phyloP scores from a whole-genome alignment of 2,113 vertebrate genomes.

The Thamnaconus septentrionalis region DNA sequence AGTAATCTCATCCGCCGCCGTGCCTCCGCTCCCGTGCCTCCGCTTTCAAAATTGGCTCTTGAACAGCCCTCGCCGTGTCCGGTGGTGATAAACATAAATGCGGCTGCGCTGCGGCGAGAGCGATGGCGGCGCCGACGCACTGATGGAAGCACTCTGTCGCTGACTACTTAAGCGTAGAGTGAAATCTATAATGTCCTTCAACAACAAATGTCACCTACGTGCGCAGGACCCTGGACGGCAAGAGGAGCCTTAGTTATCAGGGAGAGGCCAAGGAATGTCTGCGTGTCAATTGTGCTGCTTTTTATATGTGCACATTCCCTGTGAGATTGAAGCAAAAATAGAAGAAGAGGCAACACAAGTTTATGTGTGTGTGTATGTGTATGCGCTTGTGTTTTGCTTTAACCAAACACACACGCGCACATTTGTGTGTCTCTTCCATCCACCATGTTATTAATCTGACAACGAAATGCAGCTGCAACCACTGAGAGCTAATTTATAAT shows the following conservation, averaged over 20 bases:
- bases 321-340: not conserved
- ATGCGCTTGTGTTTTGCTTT: no score
- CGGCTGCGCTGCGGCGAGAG: not conserved
- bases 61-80: not conserved
- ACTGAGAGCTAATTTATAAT: no score
- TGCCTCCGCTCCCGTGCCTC: no score
- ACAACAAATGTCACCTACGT: conserved; percentile 14
- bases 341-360: not conserved
- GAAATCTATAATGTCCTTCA: conserved; percentile 10
- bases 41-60: not conserved
- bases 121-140: not conserved
- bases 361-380: not conserved
- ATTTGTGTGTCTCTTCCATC: no score
- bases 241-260: conserved; percentile 2
- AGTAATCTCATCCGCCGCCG: no score
- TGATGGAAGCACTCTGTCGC: conserved; percentile 7
- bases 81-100: not conserved
- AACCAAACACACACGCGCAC: no score
- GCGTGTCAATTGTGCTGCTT: not conserved
- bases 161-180: not conserved
- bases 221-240: not conserved
- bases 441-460: no score
- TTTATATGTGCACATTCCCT: conserved; percentile 2
- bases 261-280: not conserved
- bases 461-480: no score